phyloP scores from a whole-genome alignment of 2,888 invertebrate species.

The Aporophyla lueneburgensis region DNA sequence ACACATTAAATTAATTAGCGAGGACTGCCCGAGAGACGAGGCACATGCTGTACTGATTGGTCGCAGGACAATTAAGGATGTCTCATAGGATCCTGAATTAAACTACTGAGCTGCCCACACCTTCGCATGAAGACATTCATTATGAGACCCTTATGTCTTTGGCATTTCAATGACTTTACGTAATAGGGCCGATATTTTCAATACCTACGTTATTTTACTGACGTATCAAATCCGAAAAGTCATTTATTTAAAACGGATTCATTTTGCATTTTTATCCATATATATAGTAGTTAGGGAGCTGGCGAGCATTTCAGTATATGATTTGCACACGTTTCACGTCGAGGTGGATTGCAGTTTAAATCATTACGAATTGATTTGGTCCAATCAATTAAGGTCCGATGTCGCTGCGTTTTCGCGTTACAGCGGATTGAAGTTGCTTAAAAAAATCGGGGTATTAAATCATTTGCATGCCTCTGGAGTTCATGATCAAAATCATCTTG shows the following conservation, averaged over 20 bases:
- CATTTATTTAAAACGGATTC: not conserved
- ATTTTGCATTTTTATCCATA: not conserved
- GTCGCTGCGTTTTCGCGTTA: no score
- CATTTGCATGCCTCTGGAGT: no score
- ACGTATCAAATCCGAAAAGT: not conserved
- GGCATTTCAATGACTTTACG: slow-evolving; percentile 20
- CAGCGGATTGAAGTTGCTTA: no score
- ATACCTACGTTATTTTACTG: not conserved
- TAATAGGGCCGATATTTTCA: not conserved
- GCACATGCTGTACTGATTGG: slow-evolving; percentile 34
- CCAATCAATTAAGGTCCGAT: no score
- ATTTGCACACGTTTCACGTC: no score
- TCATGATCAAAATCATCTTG: no score
- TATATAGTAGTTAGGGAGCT: no score
- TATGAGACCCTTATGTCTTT: not conserved
- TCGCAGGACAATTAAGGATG: slow-evolving; percentile 39
- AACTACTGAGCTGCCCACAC: slow-evolving; percentile 37
- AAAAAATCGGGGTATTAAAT: no score
- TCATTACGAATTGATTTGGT: no score
- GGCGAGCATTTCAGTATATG: no score
- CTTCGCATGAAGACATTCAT: slow-evolving; percentile 28
- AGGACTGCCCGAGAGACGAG: slow-evolving; percentile 6
- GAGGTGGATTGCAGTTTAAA: no score
- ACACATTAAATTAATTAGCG: slow-evolving; percentile 21
- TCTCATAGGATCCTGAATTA: slow-evolving; percentile 29